Percentiles rank a stretch among this genome's conserved stretches.
Evolutionary conservation across 2,888 invertebrate genomes (phyloP).

Genomic region (Acrobasis suavella): DNA sequence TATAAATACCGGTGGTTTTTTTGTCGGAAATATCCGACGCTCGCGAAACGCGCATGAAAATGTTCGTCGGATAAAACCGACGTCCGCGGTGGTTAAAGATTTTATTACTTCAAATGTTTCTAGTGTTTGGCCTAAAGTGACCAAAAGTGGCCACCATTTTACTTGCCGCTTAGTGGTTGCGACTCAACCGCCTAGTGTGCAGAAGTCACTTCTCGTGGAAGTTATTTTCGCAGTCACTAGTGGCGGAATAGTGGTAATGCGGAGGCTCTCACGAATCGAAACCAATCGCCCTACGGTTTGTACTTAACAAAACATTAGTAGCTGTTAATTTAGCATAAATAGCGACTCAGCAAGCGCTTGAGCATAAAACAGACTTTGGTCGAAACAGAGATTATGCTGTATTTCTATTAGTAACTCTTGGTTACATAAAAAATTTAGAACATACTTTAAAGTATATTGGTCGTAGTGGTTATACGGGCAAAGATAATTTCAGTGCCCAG

Average conservation of each 20-base stretch:
- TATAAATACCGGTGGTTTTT: too few relatives aligned
- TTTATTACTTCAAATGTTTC: too few relatives aligned
- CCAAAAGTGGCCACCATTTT: too few relatives aligned
- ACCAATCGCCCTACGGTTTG: constrained; percentile 28
- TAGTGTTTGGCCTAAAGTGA: too few relatives aligned
- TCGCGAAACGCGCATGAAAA: too few relatives aligned
- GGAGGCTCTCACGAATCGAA: constrained; percentile 13
- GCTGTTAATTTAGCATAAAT: constrained; percentile 41
- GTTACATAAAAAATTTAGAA: not conserved
- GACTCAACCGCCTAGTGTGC: too few relatives aligned
- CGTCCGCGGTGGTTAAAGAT: too few relatives aligned
- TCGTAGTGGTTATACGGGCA: not conserved
- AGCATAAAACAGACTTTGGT: constrained; percentile 37
- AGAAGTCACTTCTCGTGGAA: not conserved
- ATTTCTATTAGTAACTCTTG: not conserved
- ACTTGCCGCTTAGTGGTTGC: too few relatives aligned
- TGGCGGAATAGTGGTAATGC: too few relatives aligned
- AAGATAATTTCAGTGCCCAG: constrained; percentile 4
- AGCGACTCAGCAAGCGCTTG: constrained; percentile 41
- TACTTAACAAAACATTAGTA: constrained; percentile 36
- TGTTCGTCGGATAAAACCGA: too few relatives aligned
- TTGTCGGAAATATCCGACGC: too few relatives aligned
- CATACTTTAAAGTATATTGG: not conserved
- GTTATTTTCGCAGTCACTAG: too few relatives aligned
- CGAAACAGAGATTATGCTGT: constrained; percentile 42